Conservation (phyloP, 1,140 invertebrate genomes). For the Theocolax elegans region DNA sequence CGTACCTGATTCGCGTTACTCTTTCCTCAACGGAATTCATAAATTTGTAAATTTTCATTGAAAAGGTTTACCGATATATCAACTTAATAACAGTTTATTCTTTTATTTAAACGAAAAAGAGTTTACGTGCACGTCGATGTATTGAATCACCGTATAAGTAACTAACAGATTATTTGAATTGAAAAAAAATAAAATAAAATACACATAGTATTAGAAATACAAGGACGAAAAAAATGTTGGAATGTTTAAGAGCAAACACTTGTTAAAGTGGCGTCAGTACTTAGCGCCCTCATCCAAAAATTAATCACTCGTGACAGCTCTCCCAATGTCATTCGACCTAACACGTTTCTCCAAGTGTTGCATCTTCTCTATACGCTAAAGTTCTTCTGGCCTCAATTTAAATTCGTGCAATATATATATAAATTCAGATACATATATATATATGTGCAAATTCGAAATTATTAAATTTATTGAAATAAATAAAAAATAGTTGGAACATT, state of each 20-base stretch:
- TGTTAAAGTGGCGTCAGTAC: conserved; percentile 35
- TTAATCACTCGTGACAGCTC: conserved; percentile 40
- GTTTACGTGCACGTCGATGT: no score
- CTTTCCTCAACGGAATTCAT: no score
- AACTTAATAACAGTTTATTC: no score
- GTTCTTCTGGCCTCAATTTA: conserved; percentile 24
- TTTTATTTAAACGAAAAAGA: no score
- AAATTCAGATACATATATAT: neutral
- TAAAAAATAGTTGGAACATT: neutral
- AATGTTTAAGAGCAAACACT: conserved; percentile 39
- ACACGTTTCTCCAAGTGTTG: conserved; percentile 1
- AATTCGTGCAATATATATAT: conserved; percentile 9
- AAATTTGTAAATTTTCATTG: no score
- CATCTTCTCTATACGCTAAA: neutral
- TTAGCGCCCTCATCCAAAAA: conserved; percentile 32
- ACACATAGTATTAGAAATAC: no score
- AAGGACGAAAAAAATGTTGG: conserved; percentile 13
- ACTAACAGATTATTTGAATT: no score
- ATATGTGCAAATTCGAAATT: conserved; percentile 10
- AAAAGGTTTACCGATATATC: no score
- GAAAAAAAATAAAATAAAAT: neutral
- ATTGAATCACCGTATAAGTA: no score
- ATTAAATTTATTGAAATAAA: no score
- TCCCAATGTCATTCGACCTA: conserved; percentile 26
- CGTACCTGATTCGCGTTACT: neutral